Conservation (phyloP, 2,113 vertebrate species). For the Eidolon helvum region DNA sequence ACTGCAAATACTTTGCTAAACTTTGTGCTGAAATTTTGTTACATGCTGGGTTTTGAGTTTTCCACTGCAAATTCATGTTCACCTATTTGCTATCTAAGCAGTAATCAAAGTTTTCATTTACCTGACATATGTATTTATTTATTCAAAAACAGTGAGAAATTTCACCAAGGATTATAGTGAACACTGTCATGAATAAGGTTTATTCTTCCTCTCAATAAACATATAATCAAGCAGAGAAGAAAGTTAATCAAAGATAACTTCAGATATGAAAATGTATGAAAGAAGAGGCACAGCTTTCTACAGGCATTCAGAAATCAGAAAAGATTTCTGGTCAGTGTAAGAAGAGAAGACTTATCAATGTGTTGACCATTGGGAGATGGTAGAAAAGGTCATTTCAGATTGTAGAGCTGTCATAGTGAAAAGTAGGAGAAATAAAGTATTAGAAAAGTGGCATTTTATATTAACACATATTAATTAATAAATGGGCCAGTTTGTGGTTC, state of each 20-base stretch:
- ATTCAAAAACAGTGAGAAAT: background rate
- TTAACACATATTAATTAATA: background rate
- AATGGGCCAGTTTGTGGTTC: background rate
- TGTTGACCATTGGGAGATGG: background rate
- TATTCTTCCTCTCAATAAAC: background rate
- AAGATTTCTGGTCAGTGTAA: background rate
- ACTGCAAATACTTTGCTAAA: background rate
- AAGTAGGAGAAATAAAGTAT: background rate
- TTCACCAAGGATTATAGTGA: background rate
- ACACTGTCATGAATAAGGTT: background rate
- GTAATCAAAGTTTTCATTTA: background rate
- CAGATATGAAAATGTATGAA: background rate
- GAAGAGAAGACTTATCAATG: background rate
- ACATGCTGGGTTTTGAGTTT: background rate
- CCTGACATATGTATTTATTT: background rate
- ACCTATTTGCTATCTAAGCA: background rate
- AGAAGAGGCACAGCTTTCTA: background rate
- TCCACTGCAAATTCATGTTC: background rate
- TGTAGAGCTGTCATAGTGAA: background rate
- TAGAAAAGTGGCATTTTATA: background rate
- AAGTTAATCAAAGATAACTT: background rate
- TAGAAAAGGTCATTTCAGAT: background rate
- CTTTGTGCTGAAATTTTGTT: background rate
- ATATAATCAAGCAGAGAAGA: background rate
- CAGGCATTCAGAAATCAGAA: background rate